Percentiles rank a stretch among this genome's conserved stretches.
These are phyloP conservation scores for Elanoides forficatus DNA, from an alignment of 2,113 vertebrate genomes.

Conservation along the genomic window DNA sequence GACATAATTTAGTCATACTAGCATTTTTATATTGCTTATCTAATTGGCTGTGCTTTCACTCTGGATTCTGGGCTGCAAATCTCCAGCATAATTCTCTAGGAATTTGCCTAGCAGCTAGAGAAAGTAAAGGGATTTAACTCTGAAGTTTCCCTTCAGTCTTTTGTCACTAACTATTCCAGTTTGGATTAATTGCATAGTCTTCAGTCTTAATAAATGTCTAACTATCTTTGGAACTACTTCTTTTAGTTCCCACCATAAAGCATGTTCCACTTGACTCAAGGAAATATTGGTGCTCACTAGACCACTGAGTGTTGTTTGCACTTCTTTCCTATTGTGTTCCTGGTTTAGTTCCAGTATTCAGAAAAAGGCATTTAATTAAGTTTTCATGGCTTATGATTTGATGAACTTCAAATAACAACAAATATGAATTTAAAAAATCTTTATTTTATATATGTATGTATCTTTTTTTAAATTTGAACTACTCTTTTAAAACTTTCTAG, in stretches of 20 bases:
- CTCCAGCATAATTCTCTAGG: not conserved
- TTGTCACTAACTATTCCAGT: not conserved
- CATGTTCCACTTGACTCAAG: not conserved
- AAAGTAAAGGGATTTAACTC: not conserved
- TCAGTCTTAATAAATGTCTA: not conserved
- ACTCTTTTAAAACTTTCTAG: not conserved
- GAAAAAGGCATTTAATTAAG: not conserved
- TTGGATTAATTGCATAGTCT: not conserved
- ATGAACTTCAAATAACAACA: not conserved
- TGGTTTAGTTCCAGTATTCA: not conserved
- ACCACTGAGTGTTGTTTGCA: not conserved
- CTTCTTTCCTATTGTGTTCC: not conserved
- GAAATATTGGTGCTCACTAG: not conserved
- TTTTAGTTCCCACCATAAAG: not conserved
- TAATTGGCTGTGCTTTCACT: not conserved
- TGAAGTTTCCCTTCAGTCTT: not conserved
- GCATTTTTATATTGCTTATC: constrained; percentile 20
- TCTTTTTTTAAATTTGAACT: rapidly evolving
- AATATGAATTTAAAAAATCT: not conserved
- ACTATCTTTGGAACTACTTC: not conserved
- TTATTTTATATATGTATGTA: not conserved
- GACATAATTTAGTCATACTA: not conserved
- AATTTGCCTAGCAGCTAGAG: not conserved
- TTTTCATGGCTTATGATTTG: not conserved
- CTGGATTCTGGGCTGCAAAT: not conserved